A percentile compares a stretch with the other conserved stretches of the same genome.
Evolutionary conservation across 2,888 invertebrate species (phyloP).

Genomic region (Polyommatus icarus): DNA sequence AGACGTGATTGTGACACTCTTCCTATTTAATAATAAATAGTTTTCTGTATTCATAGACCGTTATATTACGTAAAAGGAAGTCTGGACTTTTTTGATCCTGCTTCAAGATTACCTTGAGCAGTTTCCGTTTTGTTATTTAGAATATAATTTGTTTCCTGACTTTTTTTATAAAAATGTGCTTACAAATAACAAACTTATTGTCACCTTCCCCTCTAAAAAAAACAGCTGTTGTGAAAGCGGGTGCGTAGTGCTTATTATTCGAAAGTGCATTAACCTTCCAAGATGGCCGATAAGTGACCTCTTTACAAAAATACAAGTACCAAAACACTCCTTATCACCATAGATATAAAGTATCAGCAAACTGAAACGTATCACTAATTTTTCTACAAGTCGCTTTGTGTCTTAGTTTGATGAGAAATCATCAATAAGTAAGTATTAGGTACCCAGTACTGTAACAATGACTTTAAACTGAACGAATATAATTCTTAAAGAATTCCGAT

Average conservation of each 20-base stretch:
- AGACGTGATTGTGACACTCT: not conserved
- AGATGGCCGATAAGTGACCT: conserved; percentile 39
- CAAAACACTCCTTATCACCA: conserved; percentile 23
- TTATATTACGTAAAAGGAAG: not conserved
- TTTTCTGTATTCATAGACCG: not conserved
- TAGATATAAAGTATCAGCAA: not conserved
- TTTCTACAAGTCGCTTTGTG: too few relatives aligned
- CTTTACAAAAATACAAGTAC: conserved; percentile 30
- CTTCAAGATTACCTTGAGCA: not conserved
- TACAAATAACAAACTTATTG: not conserved
- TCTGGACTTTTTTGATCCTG: not conserved
- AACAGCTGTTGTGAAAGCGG: conserved; percentile 31
- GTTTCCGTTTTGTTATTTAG: conserved; percentile 14
- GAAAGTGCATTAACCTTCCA: conserved; percentile 40
- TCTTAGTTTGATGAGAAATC: too few relatives aligned
- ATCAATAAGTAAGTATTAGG: too few relatives aligned
- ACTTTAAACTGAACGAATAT: not conserved
- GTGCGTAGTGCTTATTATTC: conserved; percentile 33
- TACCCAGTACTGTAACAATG: too few relatives aligned
- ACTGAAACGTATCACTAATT: not conserved
- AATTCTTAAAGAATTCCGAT: not conserved
- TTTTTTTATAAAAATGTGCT: not conserved
- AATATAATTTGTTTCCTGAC: conserved; percentile 1
- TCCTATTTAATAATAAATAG: not conserved
- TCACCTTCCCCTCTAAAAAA: not conserved